Evolutionary conservation across 2,113 vertebrate species (phyloP).

Genomic region (Lynx canadensis): DNA sequence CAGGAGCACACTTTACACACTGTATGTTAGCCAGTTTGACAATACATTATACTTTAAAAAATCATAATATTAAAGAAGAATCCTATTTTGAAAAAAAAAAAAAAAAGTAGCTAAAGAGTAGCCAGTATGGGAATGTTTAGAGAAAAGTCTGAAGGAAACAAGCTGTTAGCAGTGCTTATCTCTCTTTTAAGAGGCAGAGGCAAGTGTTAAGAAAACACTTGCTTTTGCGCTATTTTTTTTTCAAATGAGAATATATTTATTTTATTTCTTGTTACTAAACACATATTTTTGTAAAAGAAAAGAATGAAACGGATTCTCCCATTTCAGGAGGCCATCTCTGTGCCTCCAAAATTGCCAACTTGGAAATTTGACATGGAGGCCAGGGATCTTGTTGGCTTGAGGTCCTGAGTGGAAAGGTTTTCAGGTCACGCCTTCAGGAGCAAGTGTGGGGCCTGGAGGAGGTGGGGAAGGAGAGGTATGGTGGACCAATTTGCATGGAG

Average conservation of each 20-base stretch:
- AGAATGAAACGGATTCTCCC: not conserved
- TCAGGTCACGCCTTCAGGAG: not conserved
- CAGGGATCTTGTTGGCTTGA: not conserved
- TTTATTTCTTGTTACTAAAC: slow-evolving; percentile 8
- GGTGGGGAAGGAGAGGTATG: rapidly evolving
- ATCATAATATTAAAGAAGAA: no score
- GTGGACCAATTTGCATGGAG: not conserved
- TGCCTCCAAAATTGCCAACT: not conserved
- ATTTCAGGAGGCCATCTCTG: not conserved
- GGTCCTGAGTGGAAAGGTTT: not conserved
- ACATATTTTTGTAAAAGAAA: slow-evolving; percentile 11
- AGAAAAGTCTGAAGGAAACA: not conserved
- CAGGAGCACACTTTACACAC: no score
- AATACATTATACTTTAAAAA: no score
- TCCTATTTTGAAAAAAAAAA: no score
- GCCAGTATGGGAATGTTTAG: not conserved
- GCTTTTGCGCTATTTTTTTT: not conserved
- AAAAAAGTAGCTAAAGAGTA: not conserved
- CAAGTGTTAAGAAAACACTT: not conserved
- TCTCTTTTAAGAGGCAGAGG: not conserved
- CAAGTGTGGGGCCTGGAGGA: not conserved
- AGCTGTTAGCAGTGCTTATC: not conserved
- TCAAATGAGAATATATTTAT: not conserved
- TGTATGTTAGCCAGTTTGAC: no score
- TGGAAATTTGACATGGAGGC: not conserved